phyloP scores from a whole-genome alignment of 2,797 vertebrate species.

The Megaceryle alcyon region DNA sequence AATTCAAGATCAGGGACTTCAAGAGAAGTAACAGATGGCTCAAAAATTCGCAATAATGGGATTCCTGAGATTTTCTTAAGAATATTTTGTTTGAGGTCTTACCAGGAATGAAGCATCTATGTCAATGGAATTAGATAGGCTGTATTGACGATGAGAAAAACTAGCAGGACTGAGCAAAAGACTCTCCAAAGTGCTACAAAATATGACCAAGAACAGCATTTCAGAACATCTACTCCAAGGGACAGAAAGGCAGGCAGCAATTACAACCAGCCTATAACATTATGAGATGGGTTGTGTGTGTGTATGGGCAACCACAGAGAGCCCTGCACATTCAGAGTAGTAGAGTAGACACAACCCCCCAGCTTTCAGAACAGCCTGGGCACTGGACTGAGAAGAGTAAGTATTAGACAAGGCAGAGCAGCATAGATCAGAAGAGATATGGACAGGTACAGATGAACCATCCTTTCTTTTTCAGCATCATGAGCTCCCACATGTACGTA shows the following conservation, averaged over 20 bases:
- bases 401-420: not conserved
- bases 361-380: not conserved
- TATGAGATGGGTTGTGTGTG: accelerated
- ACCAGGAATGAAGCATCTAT: not conserved
- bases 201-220: not conserved
- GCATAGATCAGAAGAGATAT: not conserved
- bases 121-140: not conserved
- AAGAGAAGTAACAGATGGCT: conserved; percentile 34
- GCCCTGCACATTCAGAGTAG: not conserved
- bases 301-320: not conserved
- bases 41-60: conserved; percentile 28
- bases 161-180: not conserved
- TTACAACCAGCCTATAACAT: not conserved
- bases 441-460: not conserved
- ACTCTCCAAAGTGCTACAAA: not conserved
- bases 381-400: not conserved
- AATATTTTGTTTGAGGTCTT: not conserved
- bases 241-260: not conserved
- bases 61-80: conserved; percentile 25
- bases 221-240: not conserved
- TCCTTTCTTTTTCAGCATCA: not conserved
- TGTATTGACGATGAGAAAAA: not conserved
- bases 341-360: not conserved
- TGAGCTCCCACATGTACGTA: accelerated
- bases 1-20: not conserved